Evolutionary conservation across 2,888 invertebrate species (phyloP).

Genomic region (Cepaea hortensis): DNA sequence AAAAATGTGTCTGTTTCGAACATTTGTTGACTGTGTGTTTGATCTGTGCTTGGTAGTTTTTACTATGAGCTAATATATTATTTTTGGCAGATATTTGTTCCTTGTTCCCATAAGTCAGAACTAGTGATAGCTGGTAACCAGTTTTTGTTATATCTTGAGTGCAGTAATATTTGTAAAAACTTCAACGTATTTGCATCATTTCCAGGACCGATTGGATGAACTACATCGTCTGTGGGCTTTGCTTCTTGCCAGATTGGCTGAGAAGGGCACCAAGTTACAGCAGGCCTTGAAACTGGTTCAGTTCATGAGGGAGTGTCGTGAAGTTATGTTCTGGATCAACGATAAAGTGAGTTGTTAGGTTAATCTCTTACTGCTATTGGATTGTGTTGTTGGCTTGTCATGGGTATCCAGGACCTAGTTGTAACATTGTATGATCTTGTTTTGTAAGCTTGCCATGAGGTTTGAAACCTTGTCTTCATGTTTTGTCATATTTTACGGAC

Average conservation of each 20-base stretch:
- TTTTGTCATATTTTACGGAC: too few relatives aligned
- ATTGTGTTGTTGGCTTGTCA: background rate
- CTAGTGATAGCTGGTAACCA: background rate
- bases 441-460: too few relatives aligned
- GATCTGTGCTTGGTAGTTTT: too few relatives aligned
- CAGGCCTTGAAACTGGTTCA: slow-evolving; percentile 98
- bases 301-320: slow-evolving; percentile 97
- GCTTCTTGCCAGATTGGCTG: slow-evolving; percentile 92
- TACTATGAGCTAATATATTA: too few relatives aligned
- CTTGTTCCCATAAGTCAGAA: background rate
- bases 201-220: slow-evolving; percentile 82
- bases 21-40: too few relatives aligned
- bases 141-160: background rate
- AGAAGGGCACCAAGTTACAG: slow-evolving; percentile 97
- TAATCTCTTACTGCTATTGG: too few relatives aligned
- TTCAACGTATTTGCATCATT: background rate
- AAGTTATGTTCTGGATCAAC: slow-evolving; percentile 99
- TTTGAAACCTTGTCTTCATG: too few relatives aligned
- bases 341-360: slow-evolving; percentile 85
- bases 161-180: background rate
- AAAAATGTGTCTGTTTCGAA: too few relatives aligned
- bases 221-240: slow-evolving; percentile 96
- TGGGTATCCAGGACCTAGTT: background rate
- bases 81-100: too few relatives aligned
- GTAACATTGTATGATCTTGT: too few relatives aligned